phyloP scores from a whole-genome alignment of 1,140 invertebrate genomes.

The Calycopis cecrops region DNA sequence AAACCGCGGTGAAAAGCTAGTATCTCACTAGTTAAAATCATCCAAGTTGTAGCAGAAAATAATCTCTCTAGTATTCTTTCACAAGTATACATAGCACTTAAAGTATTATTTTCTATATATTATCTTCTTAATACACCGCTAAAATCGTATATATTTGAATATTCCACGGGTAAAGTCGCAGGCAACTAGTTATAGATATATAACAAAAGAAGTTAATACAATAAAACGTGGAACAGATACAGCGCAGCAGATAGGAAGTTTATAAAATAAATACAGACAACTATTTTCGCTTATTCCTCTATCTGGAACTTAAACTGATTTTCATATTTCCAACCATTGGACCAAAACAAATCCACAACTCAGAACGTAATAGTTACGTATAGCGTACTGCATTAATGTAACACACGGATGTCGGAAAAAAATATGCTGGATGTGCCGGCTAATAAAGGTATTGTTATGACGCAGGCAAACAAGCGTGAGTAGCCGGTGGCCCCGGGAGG shows the following conservation, averaged over 20 bases:
- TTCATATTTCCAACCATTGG: slow-evolving; percentile 55
- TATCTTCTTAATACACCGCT: no score
- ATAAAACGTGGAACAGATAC: slow-evolving; percentile 13
- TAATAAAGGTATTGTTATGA: not conserved
- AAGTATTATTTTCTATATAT: no score
- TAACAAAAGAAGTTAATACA: not conserved
- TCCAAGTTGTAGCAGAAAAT: no score
- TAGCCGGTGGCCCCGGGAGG: no score
- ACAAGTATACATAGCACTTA: no score
- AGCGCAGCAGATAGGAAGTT: slow-evolving; percentile 13
- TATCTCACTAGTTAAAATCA: no score
- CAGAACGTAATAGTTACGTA: slow-evolving; percentile 54
- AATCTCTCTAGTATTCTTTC: no score
- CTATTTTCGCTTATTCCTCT: slow-evolving; percentile 25
- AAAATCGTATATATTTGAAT: no score
- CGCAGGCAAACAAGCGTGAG: no score
- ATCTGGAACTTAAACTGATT: slow-evolving; percentile 46
- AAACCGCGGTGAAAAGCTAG: no score
- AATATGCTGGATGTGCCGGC: slow-evolving; percentile 29
- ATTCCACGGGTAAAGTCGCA: no score
- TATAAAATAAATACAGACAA: slow-evolving; percentile 14
- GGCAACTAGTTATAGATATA: no score
- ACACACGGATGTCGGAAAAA: slow-evolving; percentile 17
- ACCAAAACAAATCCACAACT: slow-evolving; percentile 63
- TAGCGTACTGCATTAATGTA: slow-evolving; percentile 57